Conservation (phyloP, 2,888 invertebrate species). For the Drosophila mettleri region DNA sequence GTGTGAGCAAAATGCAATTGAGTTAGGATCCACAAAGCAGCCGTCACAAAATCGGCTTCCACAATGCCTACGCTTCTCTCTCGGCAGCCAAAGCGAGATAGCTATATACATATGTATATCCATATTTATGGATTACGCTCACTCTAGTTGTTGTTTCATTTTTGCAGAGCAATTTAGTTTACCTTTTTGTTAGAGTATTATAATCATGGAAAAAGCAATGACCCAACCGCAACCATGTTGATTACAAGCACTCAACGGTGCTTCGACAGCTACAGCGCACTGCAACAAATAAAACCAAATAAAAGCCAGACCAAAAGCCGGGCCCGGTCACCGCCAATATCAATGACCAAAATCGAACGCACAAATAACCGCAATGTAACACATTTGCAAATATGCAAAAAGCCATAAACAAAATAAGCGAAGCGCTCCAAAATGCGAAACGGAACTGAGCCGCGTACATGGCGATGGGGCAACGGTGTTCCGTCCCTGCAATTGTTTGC, state of each 20-base stretch:
- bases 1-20: background rate
- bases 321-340: slow-evolving; percentile 64
- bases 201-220: slow-evolving; percentile 72
- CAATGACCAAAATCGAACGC: slow-evolving; percentile 77
- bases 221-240: slow-evolving; percentile 71
- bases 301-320: slow-evolving; percentile 35
- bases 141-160: background rate
- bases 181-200: slow-evolving; percentile 22
- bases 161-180: background rate
- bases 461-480: background rate
- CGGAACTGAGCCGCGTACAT: slow-evolving; percentile 3
- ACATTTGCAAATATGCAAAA: slow-evolving; percentile 71
- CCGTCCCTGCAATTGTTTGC: slow-evolving; percentile 69
- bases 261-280: slow-evolving; percentile 32
- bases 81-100: background rate
- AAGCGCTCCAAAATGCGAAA: slow-evolving; percentile 19
- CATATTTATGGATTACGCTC: background rate
- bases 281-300: slow-evolving; percentile 22
- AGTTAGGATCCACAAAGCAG: background rate
- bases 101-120: too few species aligned
- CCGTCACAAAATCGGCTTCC: background rate
- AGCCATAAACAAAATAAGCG: slow-evolving; percentile 65
- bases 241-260: slow-evolving; percentile 65
- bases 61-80: background rate
- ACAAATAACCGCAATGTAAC: slow-evolving; percentile 78